Base-by-base conservation (phyloP, 2,888 invertebrate species). In the Drosophila cracens region DNA sequence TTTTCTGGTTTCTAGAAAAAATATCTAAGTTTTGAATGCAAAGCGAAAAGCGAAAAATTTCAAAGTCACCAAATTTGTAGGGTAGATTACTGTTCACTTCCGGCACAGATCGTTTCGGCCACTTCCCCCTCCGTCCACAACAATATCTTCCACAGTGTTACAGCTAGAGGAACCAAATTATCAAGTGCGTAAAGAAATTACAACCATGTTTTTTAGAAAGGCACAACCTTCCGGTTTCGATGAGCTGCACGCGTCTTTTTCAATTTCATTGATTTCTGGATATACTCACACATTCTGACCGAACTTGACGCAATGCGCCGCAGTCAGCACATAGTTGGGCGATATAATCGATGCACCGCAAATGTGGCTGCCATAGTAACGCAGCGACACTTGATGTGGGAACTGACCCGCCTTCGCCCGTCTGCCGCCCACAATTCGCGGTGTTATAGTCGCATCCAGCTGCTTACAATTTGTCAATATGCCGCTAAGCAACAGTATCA, bases 341-440 rank as follows among this genome's bases (percentile, higher is more conserved):
- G 87, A 82, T n/a, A 92, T 69, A 16, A 92, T 90, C 29, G 91
- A 90, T 21, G 90, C 92, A 18, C 92, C 93, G 49, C 93, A 93
- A 1, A 61, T 69, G 51, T 91, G 91, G 0, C 38, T 52, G 3
- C 81, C 81, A 25, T 76, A 65, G 0, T 64, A 62, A 13, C 90
- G 83, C 25, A 93, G 72, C 4, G 94, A 93, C 6, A 92, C 82
- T 79, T 93, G 93, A 81, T 93, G 90, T 0, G 92, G 92, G 76
- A 93, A 93, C 69, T 93, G 92, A 0, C 90, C 91, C 10, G 74
- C 80, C 0, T 21, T 40, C 1, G 93, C 94, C 27, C 87, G 72
- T 4, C 79, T 62, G 0, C 94, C 94, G 5, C 93, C 93, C 40
- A 92, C 91, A 60, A 93, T 83, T 60, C 85, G 86, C 25, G 25